Conservation (phyloP, 1,140 invertebrate genomes). For the Drosophila tani region DNA sequence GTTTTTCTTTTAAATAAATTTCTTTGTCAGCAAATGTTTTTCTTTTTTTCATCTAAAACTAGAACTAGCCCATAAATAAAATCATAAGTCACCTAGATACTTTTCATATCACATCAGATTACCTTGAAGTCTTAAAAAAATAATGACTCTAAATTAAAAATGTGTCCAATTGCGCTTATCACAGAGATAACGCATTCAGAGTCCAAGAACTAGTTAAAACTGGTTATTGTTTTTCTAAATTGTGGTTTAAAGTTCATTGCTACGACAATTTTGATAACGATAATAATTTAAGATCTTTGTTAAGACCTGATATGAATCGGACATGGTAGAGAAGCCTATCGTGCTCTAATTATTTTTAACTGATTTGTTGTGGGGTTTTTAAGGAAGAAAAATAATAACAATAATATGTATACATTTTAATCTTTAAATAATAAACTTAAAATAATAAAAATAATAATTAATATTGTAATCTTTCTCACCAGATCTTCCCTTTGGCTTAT, state of each 20-base stretch:
- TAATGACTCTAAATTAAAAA: conserved; percentile 25
- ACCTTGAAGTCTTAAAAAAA: conserved; percentile 19
- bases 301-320: conserved; percentile 1
- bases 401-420: not conserved
- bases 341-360: not conserved
- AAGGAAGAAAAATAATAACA: not conserved
- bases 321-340: not conserved
- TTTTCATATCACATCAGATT: conserved; percentile 15
- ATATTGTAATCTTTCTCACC: conserved; percentile 68
- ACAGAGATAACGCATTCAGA: conserved; percentile 21
- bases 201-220: conserved; percentile 8
- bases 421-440: no score
- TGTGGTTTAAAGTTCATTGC: conserved; percentile 47
- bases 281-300: not conserved
- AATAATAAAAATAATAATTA: not conserved
- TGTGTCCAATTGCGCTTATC: conserved; percentile 28
- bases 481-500: conserved; percentile 87
- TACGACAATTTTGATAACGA: conserved; percentile 33
- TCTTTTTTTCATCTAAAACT: no score
- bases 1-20: not conserved
- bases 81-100: not conserved
- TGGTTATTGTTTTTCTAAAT: conserved; percentile 36
- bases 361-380: not conserved
- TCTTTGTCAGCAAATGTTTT: not conserved
- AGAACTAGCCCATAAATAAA: not conserved